Base-by-base conservation (phyloP, 2,113 vertebrate genomes). In the Cryptotis parvus region DNA sequence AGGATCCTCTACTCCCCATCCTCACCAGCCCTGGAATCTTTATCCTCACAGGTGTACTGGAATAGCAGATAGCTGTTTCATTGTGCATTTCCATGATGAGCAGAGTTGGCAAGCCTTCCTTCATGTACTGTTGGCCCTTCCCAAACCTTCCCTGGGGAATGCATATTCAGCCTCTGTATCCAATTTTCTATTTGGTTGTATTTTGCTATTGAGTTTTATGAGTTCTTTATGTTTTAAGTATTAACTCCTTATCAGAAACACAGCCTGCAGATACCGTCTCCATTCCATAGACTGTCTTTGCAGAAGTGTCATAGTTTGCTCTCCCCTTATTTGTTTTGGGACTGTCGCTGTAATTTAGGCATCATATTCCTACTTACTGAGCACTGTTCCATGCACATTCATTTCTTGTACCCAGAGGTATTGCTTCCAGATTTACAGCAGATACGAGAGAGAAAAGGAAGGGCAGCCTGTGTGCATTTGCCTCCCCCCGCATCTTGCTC, bases 381-480 rank as follows among this genome's bases (percentile, higher is more conserved):
- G 14, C 8, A 49, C 45, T 49, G 14, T 27, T 68, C 81, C n/a
- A 5, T 0, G 1, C 20, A 15, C 82, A 29, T 0, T 1, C n/a
- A 7, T n/a, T 1, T 20, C 4, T 37, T 80, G 49, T 12, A 37
- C 14, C 52, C 37, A n/a, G 63, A 68, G 41, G 7, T 5, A 24
- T 35, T 66, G 6, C 9, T n/a, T 49, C 74, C 39, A 70, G 24
- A 16, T 41, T 69, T 29, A 1, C 9, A 26, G 45, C 15, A 18
- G 61, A 58, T 16, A 6, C 14, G 7, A 1, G 29, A 31, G 27
- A 24, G 33, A 14, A 20, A 33, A 92, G 41, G 52, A n/a, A 1
- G 61, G 29, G 1, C 24, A 8, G 22, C 39, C 24, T 55, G 39
- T 33, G 0, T 31, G 4, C 0, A 0, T 4, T 43, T 70, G 7